Evolutionary conservation across 2,113 vertebrate species (phyloP), one percentile per base, ranked within the genome.

Genomic region (Pangasianodon gigas): DNA sequence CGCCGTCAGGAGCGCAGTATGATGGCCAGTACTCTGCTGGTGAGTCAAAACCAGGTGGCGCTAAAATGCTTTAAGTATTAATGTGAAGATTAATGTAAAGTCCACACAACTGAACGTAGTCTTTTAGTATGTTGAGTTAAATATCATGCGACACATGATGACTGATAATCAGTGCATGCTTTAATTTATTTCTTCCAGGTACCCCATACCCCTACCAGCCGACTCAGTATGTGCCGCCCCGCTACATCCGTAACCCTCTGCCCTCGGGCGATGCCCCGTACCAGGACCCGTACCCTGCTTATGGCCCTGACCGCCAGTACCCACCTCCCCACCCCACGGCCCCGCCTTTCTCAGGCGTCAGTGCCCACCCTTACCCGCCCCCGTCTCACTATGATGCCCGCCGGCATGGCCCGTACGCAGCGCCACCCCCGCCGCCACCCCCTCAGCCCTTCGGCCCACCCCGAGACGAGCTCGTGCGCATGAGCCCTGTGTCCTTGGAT

Each of bases 401-500:
- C 1, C 97, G 97, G 0, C 94, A 95, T 0, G 96, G 97, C 0
- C 90, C 96, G 0, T 99, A 98, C 91, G 90, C 96, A 0, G 93
- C 91, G 52, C 94, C 97, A 0, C 98, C 90, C 44, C 94, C 97
- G 0, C 98, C 98, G 58, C 96, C 97, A 24, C 94, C 97, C 32
- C 54, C 97, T 26, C 97, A 97, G 48, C 93, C 97, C 0, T 98
- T 97, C 90, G 93, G 94, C 75, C 96, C 96, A 18, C 96, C 96
- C 86, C 96, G 98, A 74, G 98, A 99, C 10, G 96, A 98, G 51
- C 92, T 98, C 37, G 97, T 99, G 75, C 96, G 97, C 79, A 97
- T 97, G 93, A 99, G 97, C 93, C 97, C 97, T 0, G 96, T 97
- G 7, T 97, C 98, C n/a, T 95, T 98, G 52, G 98, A 99, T 37